Base-by-base conservation (phyloP, 2,888 invertebrate species). In the Drosophila bunnanda region DNA sequence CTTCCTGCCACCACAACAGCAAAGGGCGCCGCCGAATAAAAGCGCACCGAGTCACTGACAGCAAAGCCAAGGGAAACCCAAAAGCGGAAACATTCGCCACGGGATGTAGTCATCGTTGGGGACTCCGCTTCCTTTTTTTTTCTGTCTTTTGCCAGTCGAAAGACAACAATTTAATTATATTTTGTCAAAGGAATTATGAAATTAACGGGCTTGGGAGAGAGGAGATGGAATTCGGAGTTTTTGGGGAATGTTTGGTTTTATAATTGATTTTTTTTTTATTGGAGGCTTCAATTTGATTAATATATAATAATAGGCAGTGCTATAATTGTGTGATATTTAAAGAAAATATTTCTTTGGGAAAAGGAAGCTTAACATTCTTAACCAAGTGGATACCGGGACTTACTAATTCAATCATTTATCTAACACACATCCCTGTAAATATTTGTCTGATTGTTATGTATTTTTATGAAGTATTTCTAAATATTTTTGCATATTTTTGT, bases 121-220 rank as follows among this genome's bases (percentile, higher is more conserved):
- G 52, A 28, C 44, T 28, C 17, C 59, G 15, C 17, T 15, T 30
- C 10, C 20, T 25, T 39, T 53, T 44, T 32, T 30, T 44, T 62
- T 36, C 32, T 25, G 46, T 28, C n/a, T 28, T 17, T 34, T 41
- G 54, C 50, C 41, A 17, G 52, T 34, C 53, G 59, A 70, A 64
- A 52, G 55, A 76, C 55, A 70, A 80, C 80, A 73, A 80, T 84
- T 77, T 78, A 82, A 83, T 83, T 88, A 80, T 80, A 67, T 76
- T 82, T 53, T 17, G 34, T 32, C 80, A 67, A 22, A 53, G 67
- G 67, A 64, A 62, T 62, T 64, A 64, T 64, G 46, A 64, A 66
- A 62, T 62, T 59, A 60, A 60, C 32, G 38, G 61, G 12, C 22
- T 38, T 10, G 10, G 17, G 17, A 4, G 43, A 15, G 13, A 15